Evolutionary conservation across 2,113 vertebrate species (phyloP).

Genomic region (Ploceus nigricollis): DNA sequence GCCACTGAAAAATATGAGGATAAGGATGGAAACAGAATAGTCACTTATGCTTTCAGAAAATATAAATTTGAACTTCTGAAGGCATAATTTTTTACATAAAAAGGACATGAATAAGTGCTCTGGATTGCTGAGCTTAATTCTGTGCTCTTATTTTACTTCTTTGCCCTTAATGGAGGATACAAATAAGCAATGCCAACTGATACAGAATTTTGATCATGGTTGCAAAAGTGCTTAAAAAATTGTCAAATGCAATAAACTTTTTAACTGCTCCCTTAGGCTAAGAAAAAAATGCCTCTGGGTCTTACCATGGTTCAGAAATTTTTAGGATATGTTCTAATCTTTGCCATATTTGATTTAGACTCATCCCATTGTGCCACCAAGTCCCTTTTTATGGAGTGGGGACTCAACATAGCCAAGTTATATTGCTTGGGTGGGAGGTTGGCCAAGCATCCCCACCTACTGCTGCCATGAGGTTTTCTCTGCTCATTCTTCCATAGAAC

Average conservation of each 20-base stretch:
- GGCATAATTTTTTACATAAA: not conserved
- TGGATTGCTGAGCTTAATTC: not conserved
- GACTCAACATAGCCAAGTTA: not conserved
- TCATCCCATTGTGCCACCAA: not conserved
- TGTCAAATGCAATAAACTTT: not conserved
- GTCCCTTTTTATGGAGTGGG: not conserved
- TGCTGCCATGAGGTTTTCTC: not conserved
- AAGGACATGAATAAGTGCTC: not conserved
- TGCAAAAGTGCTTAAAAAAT: not conserved
- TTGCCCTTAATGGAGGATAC: not conserved
- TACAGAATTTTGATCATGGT: not conserved
- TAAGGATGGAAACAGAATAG: not conserved
- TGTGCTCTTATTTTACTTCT: not conserved
- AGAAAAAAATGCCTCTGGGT: not conserved
- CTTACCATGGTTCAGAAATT: not conserved
- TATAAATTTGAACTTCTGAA: not conserved
- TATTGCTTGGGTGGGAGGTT: not conserved
- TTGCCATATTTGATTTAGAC: not conserved
- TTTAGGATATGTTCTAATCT: not conserved
- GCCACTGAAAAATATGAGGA: not conserved
- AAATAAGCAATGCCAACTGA: not conserved
- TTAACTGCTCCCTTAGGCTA: not conserved
- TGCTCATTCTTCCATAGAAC: not conserved
- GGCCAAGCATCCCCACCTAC: not conserved
- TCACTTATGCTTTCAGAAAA: not conserved